phyloP scores from a whole-genome alignment of 2,888 invertebrate genomes.

The Lordiphosa andalusiaca region DNA sequence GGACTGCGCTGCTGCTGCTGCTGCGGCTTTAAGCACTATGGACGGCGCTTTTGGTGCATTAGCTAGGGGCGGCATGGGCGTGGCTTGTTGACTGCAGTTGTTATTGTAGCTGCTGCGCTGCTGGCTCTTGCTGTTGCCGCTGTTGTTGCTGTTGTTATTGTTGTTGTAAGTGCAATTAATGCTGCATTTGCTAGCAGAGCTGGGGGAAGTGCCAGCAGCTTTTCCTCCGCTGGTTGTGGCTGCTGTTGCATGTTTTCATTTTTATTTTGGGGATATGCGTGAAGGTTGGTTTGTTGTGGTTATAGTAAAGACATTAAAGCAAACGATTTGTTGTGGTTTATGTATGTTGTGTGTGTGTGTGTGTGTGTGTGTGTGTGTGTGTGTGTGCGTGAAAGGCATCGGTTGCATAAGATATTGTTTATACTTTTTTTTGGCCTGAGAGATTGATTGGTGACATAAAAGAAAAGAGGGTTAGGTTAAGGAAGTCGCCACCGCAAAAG shows the following conservation, averaged over 20 bases:
- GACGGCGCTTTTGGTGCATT: conserved; percentile 56
- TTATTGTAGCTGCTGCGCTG: conserved; percentile 48
- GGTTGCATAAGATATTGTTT: conserved; percentile 30
- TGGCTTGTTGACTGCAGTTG: conserved; percentile 50
- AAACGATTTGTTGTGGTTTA: conserved; percentile 14
- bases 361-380: conserved; percentile 2
- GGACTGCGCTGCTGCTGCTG: conserved; percentile 43
- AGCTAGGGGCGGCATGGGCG: conserved; percentile 72
- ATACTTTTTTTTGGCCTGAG: conserved; percentile 8
- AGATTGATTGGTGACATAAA: conserved; percentile 29
- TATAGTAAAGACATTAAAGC: conserved; percentile 44
- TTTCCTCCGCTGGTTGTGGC: conserved; percentile 36
- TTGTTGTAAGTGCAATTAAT: conserved; percentile 52
- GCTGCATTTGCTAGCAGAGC: conserved; percentile 49
- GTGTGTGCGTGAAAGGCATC: conserved; percentile 10
- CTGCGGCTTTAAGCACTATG: conserved; percentile 61
- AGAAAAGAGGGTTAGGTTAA: conserved; percentile 10
- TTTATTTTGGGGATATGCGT: conserved; percentile 35
- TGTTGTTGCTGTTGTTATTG: conserved; percentile 47
- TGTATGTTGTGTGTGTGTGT: conserved; percentile 4
- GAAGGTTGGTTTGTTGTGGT: conserved; percentile 30
- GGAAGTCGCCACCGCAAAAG: conserved; percentile 18
- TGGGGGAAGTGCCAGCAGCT: conserved; percentile 30
- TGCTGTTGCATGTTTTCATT: conserved; percentile 16
- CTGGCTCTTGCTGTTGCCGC: conserved; percentile 34